Base-by-base conservation (phyloP, 2,113 vertebrate species). In the Zeus faber region DNA sequence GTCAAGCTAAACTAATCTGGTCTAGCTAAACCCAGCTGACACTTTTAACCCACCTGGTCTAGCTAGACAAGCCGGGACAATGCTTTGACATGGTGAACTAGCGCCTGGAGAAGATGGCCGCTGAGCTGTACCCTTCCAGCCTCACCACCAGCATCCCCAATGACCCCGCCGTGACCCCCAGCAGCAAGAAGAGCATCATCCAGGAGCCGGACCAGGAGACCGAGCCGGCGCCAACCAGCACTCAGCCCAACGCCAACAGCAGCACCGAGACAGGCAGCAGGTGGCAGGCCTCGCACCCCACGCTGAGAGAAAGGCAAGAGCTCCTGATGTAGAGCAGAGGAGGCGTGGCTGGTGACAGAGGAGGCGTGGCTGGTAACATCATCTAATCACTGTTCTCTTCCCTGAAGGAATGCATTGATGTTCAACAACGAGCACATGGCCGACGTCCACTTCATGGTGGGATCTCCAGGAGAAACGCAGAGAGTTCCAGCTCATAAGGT, bases 341-440 rank as follows among this genome's bases (percentile, higher is more conserved):
- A 13, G 33, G 33, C n/a, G 33, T 35, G 2, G 33, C n/a, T 14
- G 11, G 11, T 3, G 11, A 35, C 33, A 37, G 9, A 4, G 27
- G 33, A 14, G 2, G 33, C 27, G 4, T 29, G 27, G 4, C 27
- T 9, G 4, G 27, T 29, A 29, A 4, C 4, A 9, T 29, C 27
- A 4, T 29, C 27, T 9, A 29, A 4, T 37, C 4, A 37, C 33
- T 37, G 33, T 23, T 33, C 31, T 43, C 48, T 14, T 58, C 5
- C 33, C 20, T 53, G 26, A 33, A 97, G 95, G 86, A 97, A 97
- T 75, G 94, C 95, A 39, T 85, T 97, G 62, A 97, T 98, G 93
- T 98, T 96, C 88, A 97, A 98, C 87, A 98, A 93, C 84, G 94
- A 98, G 79, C 93, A 95, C 62, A 97, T 97, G 95, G 94, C 95